phyloP scores from a whole-genome alignment of 2,888 invertebrate genomes.

The Biston stratarius region DNA sequence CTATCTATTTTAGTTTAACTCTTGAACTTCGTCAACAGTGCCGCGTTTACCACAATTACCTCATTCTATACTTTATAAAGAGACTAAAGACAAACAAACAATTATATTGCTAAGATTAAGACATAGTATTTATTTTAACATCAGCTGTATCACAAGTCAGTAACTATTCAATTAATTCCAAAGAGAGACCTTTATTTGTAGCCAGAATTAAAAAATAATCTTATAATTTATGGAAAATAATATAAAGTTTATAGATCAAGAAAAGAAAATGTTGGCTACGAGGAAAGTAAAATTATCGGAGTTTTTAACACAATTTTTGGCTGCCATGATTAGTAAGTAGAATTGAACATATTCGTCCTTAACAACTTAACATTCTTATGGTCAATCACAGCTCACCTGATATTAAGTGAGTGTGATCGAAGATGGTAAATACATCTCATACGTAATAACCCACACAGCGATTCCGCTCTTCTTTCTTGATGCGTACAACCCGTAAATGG shows the following conservation, averaged over 20 bases:
- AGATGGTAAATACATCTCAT: too few species aligned
- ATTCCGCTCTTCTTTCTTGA: too few species aligned
- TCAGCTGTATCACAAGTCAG: not conserved
- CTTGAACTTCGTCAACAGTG: conserved; percentile 4
- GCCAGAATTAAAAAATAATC: too few species aligned
- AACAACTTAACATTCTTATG: not conserved
- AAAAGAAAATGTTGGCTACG: not conserved
- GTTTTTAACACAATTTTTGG: conserved; percentile 3
- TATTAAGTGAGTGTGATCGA: too few species aligned
- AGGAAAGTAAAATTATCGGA: conserved; percentile 9
- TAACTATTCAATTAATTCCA: not conserved
- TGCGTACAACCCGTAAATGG: too few species aligned
- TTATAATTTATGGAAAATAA: not conserved
- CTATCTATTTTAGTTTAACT: not conserved
- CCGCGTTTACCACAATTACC: conserved; percentile 1
- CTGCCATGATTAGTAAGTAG: conserved; percentile 3
- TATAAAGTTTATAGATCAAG: not conserved
- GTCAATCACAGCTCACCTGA: too few species aligned
- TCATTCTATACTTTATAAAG: not conserved
- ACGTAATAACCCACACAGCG: too few species aligned
- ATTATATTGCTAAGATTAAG: conserved; percentile 9
- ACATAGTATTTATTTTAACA: not conserved
- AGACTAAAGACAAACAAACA: conserved; percentile 9
- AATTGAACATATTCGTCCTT: not conserved
- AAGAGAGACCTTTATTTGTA: not conserved